Conservation (phyloP, 2,888 invertebrate genomes). For the Apamea anceps region DNA sequence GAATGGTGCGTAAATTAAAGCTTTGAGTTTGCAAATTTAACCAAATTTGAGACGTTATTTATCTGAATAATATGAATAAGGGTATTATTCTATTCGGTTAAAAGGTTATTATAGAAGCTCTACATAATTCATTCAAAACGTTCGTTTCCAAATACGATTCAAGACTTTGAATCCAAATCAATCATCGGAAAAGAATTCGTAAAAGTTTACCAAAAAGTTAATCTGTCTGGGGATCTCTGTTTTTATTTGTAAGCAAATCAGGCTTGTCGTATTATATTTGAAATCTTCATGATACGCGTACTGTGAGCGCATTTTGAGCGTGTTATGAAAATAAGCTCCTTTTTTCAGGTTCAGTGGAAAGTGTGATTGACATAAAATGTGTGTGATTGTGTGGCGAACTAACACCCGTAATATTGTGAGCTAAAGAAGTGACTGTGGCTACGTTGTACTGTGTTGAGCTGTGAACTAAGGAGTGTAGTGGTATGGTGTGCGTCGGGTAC, state of each 20-base stretch:
- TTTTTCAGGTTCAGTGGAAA: conserved; percentile 76
- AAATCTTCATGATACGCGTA: conserved; percentile 48
- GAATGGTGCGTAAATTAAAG: conserved; percentile 42
- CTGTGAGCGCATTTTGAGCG: conserved; percentile 40
- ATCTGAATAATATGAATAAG: conserved; percentile 30
- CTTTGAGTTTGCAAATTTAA: conserved; percentile 32
- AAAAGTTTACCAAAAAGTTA: conserved; percentile 36
- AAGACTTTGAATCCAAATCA: conserved; percentile 34
- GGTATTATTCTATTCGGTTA: conserved; percentile 26
- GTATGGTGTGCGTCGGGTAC: conserved; percentile 67
- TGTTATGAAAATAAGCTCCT: conserved; percentile 51
- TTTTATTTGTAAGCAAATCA: conserved; percentile 58
- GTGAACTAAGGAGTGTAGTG: conserved; percentile 61
- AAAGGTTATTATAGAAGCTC: conserved; percentile 3
- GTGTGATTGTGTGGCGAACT: conserved; percentile 80
- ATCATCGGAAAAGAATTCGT: conserved; percentile 40
- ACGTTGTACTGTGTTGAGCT: conserved; percentile 48
- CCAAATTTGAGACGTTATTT: conserved; percentile 31
- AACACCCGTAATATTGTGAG: conserved; percentile 68
- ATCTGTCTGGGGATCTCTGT: conserved; percentile 43
- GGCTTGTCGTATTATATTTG: conserved; percentile 48
- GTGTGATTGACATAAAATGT: conserved; percentile 74
- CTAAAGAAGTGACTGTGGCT: conserved; percentile 58
- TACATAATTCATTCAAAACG: conserved; percentile 16
- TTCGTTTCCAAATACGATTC: conserved; percentile 11